A percentile compares a stretch with the other conserved stretches of the same genome.
Evolutionary conservation across 2,888 invertebrate genomes (phyloP).

Genomic region (Dasysyrphus albostriatus): DNA sequence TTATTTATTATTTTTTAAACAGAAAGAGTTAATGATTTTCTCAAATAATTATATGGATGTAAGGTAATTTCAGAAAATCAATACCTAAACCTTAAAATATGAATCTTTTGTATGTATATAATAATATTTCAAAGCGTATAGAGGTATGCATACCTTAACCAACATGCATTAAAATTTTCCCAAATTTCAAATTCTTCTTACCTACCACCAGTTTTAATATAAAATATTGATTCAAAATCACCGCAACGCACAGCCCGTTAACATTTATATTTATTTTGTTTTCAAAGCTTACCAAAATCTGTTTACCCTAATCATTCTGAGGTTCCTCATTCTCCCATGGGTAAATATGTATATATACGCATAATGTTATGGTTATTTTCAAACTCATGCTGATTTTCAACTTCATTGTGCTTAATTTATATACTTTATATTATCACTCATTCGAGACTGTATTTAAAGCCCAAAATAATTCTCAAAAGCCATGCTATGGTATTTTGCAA

Average conservation of each 20-base stretch:
- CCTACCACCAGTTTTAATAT: background rate
- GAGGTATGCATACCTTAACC: too few species aligned
- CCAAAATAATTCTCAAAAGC: conserved; percentile 39
- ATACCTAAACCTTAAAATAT: too few species aligned
- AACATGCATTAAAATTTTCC: background rate
- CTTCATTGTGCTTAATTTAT: conserved; percentile 41
- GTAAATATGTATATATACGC: too few species aligned
- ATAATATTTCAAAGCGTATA: too few species aligned
- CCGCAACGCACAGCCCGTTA: background rate
- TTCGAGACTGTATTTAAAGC: conserved; percentile 23
- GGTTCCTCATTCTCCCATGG: background rate
- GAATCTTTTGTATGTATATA: too few species aligned
- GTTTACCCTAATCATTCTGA: background rate
- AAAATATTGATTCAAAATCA: background rate
- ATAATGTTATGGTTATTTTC: conserved; percentile 39
- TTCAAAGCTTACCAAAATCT: background rate
- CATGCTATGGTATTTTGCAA: conserved; percentile 30
- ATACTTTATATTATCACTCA: conserved; percentile 51
- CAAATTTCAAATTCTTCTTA: background rate
- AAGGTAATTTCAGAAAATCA: too few species aligned
- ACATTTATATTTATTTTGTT: background rate
- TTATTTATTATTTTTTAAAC: too few species aligned
- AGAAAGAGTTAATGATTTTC: too few species aligned
- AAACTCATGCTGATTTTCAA: conserved; percentile 26
- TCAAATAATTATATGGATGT: too few species aligned